Conservation (phyloP, 2,888 invertebrate genomes). For the Drosophila monieri region DNA sequence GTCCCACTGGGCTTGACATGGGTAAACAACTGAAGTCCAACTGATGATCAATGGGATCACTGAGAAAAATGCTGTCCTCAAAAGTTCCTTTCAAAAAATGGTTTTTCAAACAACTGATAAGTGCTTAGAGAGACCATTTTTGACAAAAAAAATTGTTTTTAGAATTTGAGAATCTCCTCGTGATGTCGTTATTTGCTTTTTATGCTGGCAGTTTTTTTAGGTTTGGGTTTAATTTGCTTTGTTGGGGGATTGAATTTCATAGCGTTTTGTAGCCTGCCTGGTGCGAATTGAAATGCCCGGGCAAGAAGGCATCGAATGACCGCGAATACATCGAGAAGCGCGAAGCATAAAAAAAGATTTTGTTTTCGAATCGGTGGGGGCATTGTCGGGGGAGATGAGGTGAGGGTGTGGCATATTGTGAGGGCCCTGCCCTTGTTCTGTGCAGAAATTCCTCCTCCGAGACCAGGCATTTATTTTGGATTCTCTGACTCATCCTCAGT, state of each 20-base stretch:
- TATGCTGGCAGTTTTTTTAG: constrained; percentile 17
- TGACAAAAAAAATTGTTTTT: background rate
- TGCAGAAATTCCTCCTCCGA: constrained; percentile 57
- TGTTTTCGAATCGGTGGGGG: constrained; percentile 1
- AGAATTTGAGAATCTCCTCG: constrained; percentile 1
- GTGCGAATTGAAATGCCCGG: constrained; percentile 40
- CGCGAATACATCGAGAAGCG: constrained; percentile 36
- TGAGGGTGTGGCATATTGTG: constrained; percentile 22
- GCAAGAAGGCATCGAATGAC: constrained; percentile 43
- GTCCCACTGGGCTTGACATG: constrained; percentile 50
- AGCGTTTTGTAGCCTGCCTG: constrained; percentile 23
- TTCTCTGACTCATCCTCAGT: constrained; percentile 56
- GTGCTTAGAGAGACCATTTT: background rate
- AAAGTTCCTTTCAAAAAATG: too few species aligned
- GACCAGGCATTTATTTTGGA: constrained; percentile 61
- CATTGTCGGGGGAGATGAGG: background rate
- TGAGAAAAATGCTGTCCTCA: constrained; percentile 9
- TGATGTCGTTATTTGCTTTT: constrained; percentile 7
- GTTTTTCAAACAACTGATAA: background rate
- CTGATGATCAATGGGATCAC: constrained; percentile 33
- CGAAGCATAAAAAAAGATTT: constrained; percentile 36
- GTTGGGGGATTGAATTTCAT: constrained; percentile 39
- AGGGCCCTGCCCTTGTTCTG: constrained; percentile 26
- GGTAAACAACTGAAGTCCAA: constrained; percentile 52
- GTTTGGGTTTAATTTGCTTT: constrained; percentile 8